These are phyloP conservation scores for Amiota communis DNA, from an alignment of 2,888 invertebrate species.

Conservation along the genomic window DNA sequence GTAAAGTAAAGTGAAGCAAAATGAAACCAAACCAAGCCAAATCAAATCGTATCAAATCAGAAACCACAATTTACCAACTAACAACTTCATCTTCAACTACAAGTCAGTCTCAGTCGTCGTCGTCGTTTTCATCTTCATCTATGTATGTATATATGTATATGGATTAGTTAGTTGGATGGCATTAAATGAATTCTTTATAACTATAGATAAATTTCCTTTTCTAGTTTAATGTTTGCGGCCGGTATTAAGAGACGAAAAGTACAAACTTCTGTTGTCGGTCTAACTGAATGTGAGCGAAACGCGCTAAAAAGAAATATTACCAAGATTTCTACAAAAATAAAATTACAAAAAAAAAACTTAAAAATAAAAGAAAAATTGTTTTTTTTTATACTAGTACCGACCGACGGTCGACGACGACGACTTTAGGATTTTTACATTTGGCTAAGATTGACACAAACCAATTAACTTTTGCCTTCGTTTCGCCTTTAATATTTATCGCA, in stretches of 20 bases:
- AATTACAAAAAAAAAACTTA: too few relatives aligned
- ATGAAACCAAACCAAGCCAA: constrained; percentile 40
- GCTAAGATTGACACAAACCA: constrained; percentile 68
- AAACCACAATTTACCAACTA: constrained; percentile 60
- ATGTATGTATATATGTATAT: too few relatives aligned
- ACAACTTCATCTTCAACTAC: constrained; percentile 58
- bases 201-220: constrained; percentile 36
- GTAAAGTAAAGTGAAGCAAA: constrained; percentile 39
- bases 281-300: too few relatives aligned
- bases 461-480: constrained; percentile 66
- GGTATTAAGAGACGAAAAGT: too few relatives aligned
- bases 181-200: constrained; percentile 56
- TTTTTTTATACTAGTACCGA: not conserved
- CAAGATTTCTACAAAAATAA: too few relatives aligned
- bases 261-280: too few relatives aligned
- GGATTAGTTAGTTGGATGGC: constrained; percentile 30
- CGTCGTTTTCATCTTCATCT: too few relatives aligned
- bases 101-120: too few relatives aligned
- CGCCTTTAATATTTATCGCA: constrained; percentile 67
- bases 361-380: constrained; percentile 10
- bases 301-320: too few relatives aligned
- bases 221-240: constrained; percentile 11
- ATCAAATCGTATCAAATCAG: constrained; percentile 27
- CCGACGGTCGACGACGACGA: not conserved
- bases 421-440: not conserved